Base-by-base conservation (phyloP, 64 coral and sea anemone genomes). In the Pachyseris speciosa region DNA sequence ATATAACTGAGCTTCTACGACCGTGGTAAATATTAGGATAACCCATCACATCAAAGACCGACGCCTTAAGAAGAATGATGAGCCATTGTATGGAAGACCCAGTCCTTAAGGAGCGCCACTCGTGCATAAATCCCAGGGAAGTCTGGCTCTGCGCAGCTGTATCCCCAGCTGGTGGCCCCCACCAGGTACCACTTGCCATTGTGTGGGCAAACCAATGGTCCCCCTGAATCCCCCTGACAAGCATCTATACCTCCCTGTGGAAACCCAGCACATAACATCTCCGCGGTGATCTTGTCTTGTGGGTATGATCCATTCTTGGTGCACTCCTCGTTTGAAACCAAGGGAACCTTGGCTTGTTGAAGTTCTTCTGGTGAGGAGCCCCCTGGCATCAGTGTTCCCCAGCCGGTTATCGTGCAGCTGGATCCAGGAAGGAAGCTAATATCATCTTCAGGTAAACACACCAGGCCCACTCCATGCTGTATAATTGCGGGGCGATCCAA, bases 141-240 rank as follows among this genome's bases (percentile, higher is more conserved):
- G 39, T 42, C 33, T 57, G 94, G 94, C 17, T 77, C 24, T 0
- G 94, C 94, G 36, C 94, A 96, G 43, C 90, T 70, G 12, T 96
- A 85, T 2, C 94, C 94, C 94, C 94, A 96, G 78, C 94, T 96
- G 10, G 94, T 96, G 5, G 80, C 94, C 3, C 94, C 94, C 28
- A 96, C 65, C 15, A 96, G 85, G 68, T 92, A 92, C 94, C 94
- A 96, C 7, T 60, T 92, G 45, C 86, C 86, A 36, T 78, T 89
- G 27, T 92, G 66, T 29, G 92, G 77, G 37, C 94, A 96, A 22
- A 96, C 94, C 15, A 96, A 67, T 64, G 94, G 94, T 32, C 94
- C 94, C 9, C 94, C 94, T 6, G 89, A 92, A 57, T 96, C 94
- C 1, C 94, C 94, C 69, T 96, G 94, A 28, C 94, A 96, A 6